Percentiles rank a stretch among this genome's conserved stretches.
phyloP scores from a whole-genome alignment of 2,797 vertebrate species.

The Acomys russatus region DNA sequence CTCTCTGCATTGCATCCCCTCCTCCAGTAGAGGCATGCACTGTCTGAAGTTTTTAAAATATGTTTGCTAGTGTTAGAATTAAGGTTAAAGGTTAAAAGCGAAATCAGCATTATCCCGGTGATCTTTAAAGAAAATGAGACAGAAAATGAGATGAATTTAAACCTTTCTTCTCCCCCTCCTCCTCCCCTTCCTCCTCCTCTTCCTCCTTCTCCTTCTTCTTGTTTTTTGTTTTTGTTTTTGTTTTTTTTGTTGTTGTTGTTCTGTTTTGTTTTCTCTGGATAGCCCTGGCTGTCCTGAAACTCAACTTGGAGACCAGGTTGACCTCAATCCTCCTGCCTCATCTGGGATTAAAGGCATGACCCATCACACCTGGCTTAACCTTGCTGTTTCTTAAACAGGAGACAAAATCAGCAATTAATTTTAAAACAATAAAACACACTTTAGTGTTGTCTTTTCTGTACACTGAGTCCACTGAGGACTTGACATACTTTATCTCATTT shows the following conservation, averaged over 20 bases:
- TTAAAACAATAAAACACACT: background rate
- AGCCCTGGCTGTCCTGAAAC: background rate
- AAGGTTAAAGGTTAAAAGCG: slow-evolving; percentile 55
- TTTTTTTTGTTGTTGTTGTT: no score
- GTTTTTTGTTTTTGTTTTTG: background rate
- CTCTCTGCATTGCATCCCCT: background rate
- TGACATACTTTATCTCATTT: background rate
- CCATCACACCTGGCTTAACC: background rate
- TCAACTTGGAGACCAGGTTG: background rate
- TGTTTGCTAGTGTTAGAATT: background rate
- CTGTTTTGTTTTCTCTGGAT: background rate
- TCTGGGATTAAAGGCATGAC: background rate
- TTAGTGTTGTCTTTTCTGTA: background rate
- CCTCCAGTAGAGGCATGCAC: background rate
- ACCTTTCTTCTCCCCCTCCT: background rate
- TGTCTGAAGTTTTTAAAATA: background rate
- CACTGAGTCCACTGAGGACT: background rate
- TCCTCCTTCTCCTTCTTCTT: no score
- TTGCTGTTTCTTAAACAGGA: background rate
- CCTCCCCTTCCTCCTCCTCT: background rate
- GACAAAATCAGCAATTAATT: slow-evolving; percentile 22
- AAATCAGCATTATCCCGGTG: slow-evolving; percentile 20
- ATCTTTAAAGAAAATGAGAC: background rate
- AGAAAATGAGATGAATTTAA: background rate
- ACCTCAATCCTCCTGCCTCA: background rate